Evolutionary conservation across 2,888 invertebrate species (phyloP).

Genomic region (Gordius sp.): DNA sequence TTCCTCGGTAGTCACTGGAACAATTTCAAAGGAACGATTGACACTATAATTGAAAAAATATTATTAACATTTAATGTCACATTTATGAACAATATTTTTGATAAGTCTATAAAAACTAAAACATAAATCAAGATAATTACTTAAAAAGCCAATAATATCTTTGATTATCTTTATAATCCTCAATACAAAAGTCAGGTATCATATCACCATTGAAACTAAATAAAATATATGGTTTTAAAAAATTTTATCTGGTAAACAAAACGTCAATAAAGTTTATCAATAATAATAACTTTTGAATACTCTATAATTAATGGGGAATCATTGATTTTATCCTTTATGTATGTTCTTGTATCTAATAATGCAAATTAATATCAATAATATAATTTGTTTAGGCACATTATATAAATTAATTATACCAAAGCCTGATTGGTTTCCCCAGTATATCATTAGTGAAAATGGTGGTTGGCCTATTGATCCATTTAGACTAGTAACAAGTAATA

Average conservation of each 20-base stretch:
- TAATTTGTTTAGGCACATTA: not conserved
- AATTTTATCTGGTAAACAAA: not conserved
- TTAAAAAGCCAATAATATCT: constrained; percentile 20
- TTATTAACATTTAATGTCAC: no score
- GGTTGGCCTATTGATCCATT: not conserved
- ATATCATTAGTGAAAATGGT: not conserved
- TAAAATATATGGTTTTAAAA: constrained; percentile 27
- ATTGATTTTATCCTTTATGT: not conserved
- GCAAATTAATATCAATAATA: not conserved
- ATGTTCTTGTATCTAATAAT: not conserved
- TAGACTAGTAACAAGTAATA: constrained; percentile 38
- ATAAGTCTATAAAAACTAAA: not conserved
- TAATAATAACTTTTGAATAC: constrained; percentile 17
- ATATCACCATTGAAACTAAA: constrained; percentile 67
- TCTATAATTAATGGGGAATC: constrained; percentile 20
- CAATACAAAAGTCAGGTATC: constrained; percentile 64
- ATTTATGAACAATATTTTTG: not conserved
- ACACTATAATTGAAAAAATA: no score
- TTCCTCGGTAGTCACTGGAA: not conserved
- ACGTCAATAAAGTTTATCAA: not conserved
- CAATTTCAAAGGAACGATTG: not conserved
- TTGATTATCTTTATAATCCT: constrained; percentile 30
- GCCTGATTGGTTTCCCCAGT: not conserved
- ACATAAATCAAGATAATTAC: not conserved
- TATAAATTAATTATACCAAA: not conserved